Conservation (phyloP, 2,113 vertebrate genomes). For the Dendrocopos noguchii region DNA sequence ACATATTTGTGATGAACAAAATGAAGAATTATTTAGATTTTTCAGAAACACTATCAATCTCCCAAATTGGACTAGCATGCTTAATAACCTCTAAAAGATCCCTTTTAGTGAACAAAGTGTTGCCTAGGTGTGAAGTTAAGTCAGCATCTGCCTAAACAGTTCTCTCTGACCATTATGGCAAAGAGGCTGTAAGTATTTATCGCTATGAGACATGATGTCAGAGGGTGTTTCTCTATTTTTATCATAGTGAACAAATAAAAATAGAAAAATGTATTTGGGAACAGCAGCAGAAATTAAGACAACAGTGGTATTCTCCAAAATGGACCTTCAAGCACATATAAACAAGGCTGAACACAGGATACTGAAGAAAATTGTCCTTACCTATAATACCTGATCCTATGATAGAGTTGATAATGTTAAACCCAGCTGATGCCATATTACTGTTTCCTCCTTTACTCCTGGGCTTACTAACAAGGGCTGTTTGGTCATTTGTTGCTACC, state of each 20-base stretch:
- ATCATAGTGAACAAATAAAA: not conserved
- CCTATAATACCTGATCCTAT: slow-evolving; percentile 94
- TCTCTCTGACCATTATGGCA: not conserved
- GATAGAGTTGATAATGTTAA: slow-evolving; percentile 96
- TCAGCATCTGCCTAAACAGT: not conserved
- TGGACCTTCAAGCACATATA: not conserved
- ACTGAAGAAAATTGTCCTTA: slow-evolving; percentile 54
- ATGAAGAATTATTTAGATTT: not conserved
- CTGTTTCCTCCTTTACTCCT: slow-evolving; percentile 62
- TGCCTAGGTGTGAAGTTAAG: not conserved
- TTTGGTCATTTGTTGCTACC: slow-evolving; percentile 76
- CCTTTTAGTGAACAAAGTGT: not conserved
- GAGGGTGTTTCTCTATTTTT: not conserved
- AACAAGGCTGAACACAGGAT: not conserved
- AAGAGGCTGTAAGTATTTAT: not conserved
- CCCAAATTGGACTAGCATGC: not conserved
- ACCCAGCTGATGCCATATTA: slow-evolving; percentile 82
- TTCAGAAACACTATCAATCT: not conserved
- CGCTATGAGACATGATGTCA: not conserved
- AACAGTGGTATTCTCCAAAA: not conserved
- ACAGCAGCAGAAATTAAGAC: not conserved
- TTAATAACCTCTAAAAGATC: not conserved
- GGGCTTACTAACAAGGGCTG: slow-evolving; percentile 71
- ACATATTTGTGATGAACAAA: not conserved
- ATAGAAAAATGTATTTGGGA: not conserved